phyloP scores from a whole-genome alignment of 2,113 vertebrate genomes.

The Ursus arctos region DNA sequence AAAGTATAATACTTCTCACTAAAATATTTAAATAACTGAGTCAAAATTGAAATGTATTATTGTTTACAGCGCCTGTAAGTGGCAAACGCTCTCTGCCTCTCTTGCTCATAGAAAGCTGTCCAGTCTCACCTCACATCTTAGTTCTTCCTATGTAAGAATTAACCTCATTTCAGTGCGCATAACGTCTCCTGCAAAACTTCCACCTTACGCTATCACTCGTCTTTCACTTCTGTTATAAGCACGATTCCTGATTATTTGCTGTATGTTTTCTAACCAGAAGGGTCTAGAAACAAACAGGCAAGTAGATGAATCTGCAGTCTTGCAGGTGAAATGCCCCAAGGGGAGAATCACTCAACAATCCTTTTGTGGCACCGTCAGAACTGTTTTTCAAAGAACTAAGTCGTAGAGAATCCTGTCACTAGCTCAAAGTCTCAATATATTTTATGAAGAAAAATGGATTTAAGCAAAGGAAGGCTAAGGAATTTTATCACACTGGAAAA shows the following conservation, averaged over 20 bases:
- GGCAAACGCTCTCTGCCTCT: neutral
- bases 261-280: neutral
- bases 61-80: neutral
- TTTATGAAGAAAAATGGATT: slow-evolving; percentile 64
- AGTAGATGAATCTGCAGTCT: neutral
- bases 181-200: neutral
- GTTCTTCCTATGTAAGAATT: neutral
- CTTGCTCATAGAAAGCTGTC: neutral
- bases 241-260: neutral
- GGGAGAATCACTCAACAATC: neutral
- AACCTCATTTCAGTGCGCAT: neutral
- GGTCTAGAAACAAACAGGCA: neutral
- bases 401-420: slow-evolving; percentile 27
- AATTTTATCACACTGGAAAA: neutral
- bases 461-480: slow-evolving; percentile 2
- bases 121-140: neutral
- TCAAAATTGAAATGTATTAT: neutral
- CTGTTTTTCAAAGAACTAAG: slow-evolving; percentile 62
- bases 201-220: neutral
- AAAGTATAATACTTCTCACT: neutral
- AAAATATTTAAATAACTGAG: neutral
- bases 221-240: neutral
- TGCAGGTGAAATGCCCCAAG: neutral
- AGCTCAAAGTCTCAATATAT: slow-evolving; percentile 41
- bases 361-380: neutral